Evolutionary conservation across 53 echinoderm and acorn worm species (phyloP), one percentile per base, ranked within the genome.

Genomic region (Hippasteria phrygiana): DNA sequence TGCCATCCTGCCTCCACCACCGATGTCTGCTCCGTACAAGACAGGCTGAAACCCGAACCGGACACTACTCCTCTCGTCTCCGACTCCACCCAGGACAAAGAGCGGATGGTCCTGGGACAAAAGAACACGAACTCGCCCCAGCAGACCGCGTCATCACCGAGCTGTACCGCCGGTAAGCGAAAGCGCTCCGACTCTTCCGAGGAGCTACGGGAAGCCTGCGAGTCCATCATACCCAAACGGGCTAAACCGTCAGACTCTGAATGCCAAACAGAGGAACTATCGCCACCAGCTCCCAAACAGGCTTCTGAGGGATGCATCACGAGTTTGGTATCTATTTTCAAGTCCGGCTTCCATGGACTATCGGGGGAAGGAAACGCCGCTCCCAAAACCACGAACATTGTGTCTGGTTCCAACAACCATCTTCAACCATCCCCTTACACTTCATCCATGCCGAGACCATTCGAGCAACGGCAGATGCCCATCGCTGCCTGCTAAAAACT

Each of bases 331-430:
- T 92, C 82, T 83, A 96, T 96, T 85, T 96, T 96, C 93, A 95
- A 93, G 77, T 88, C 95, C 22, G 95, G 97, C 51, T 95, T 96
- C 31, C 95, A 95, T 39, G 97, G 97, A 81, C 93, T 96, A 24
- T 91, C 97, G 32, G 95, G 93, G 18, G 97, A 96, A 39, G 76
- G 89, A 3, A 86, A 79, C 27, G 71, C 72, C 26, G 78, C 69
- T 69, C 62, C 67, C 48, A 88, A 87, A 74, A 76, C 74, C 88
- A 46, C 87, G 78, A 82, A 72, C 88, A 73, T 88, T 73, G 88
- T 80, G 35, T 77, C 67, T 27, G 12, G 17, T 11, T 51, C 41
- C 75, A 88, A 14, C 50, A 75, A 88, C 56, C 89, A 89, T 42
- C 71, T 89, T 8, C 79, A 89, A 54, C 89, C 79, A 56, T 89